These are phyloP conservation scores for Teleopsis dalmanni DNA, from an alignment of 1,140 invertebrate species.

Conservation along the genomic window DNA sequence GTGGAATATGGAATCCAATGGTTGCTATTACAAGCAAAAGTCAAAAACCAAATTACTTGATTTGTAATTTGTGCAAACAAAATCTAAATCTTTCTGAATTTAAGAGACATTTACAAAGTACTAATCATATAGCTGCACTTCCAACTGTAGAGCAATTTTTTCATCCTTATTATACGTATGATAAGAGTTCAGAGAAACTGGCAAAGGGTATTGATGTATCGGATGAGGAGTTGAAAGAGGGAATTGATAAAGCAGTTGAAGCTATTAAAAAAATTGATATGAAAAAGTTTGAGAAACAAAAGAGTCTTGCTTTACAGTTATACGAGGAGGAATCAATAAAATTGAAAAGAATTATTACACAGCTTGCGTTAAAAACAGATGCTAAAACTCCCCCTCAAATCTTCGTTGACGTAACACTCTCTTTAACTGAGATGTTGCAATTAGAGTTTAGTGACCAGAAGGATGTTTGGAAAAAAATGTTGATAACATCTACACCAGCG, in stretches of 20 bases:
- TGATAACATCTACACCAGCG: neutral
- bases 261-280: neutral
- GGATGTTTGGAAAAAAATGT: neutral
- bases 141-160: slow-evolving; percentile 6
- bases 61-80: neutral
- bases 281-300: neutral
- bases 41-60: neutral
- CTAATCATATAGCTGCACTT: neutral
- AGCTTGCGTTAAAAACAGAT: neutral
- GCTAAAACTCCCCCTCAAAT: neutral
- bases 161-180: slow-evolving; percentile 7
- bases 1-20: neutral
- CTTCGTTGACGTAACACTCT: neutral
- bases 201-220: neutral
- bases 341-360: neutral
- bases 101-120: neutral
- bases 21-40: neutral
- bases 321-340: no score
- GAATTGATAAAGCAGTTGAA: neutral
- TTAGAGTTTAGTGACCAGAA: neutral
- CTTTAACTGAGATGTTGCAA: neutral
- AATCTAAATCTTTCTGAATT: neutral
- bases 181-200: neutral
- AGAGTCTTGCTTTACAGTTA: neutral
- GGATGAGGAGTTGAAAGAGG: neutral